Evolutionary conservation across 2,113 vertebrate species (phyloP), one percentile per base, ranked within the genome.

Genomic region (Fulica atra): DNA sequence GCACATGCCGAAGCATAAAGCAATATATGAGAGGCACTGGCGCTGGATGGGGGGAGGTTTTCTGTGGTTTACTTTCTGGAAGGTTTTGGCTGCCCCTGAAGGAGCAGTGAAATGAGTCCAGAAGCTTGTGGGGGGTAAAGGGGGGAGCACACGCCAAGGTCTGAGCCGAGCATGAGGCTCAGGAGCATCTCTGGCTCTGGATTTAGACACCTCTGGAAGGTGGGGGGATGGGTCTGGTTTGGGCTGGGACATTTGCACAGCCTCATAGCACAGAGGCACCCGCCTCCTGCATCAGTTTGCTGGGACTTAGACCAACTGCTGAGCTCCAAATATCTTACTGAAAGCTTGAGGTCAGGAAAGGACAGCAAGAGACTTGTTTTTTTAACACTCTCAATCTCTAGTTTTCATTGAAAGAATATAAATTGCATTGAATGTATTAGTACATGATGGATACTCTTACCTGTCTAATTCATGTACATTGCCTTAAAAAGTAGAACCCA

Each of bases 161-260:
- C 3, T 72, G 2, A 5, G 5, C 16, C 0, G 7, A 64, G 28
- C 5, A 0, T 26, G 51, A 4, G 38, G 51, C 38, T 81, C 29
- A 16, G n/a, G 13, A 70, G 6, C 31, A 36, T 6, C 19, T 70
- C 64, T 38, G 57, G 51, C 18, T 28, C 33, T 8, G 13, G 46
- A 38, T 42, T 66, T 0, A 8, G 51, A 16, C 6, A 23, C 33
- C 19, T 11, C 19, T 5, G 4, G 46, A 31, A 72, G 53, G 40
- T 29, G 38, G 6, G 11, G 44, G 16, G 14, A 6, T 42, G 29
- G 18, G 9, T 59, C 42, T 36, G 51, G 16, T 33, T 70, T 59
- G 56, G 36, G 23, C 44, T 66, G 57, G 26, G 69, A 5, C 11
- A 24, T 18, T 74, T n/a, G 28, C 16, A 25, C 29, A 40, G 14